These are phyloP conservation scores for Drosophila lacteicornis DNA, from an alignment of 1,140 invertebrate species.

Conservation along the genomic window DNA sequence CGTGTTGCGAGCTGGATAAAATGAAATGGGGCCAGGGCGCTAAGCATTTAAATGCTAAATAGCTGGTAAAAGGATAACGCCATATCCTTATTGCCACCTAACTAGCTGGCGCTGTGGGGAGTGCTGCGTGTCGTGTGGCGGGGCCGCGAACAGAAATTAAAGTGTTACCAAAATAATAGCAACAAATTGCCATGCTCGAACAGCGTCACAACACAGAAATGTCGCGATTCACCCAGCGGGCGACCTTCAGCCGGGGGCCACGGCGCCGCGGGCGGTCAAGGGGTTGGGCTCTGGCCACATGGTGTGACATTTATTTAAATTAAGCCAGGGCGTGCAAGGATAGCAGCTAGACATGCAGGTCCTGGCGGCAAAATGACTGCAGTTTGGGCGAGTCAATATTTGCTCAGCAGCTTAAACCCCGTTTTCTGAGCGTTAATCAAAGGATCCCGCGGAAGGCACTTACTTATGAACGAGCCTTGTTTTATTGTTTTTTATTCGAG, in stretches of 20 bases:
- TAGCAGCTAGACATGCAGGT: constrained; percentile 65
- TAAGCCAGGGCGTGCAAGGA: constrained; percentile 57
- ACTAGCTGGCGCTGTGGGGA: constrained; percentile 58
- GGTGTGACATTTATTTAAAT: constrained; percentile 77
- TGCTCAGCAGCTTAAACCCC: constrained; percentile 6
- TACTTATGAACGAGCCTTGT: constrained; percentile 26
- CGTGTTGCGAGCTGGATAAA: background rate
- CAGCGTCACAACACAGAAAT: constrained; percentile 52
- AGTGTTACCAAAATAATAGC: constrained; percentile 82
- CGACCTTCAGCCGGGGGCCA: constrained; percentile 30
- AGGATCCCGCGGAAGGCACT: constrained; percentile 2
- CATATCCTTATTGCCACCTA: constrained; percentile 75
- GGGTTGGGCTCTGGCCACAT: constrained; percentile 41
- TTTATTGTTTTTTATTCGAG: constrained; percentile 27
- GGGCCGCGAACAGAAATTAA: constrained; percentile 63
- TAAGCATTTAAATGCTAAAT: constrained; percentile 80
- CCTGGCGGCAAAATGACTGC: constrained; percentile 8
- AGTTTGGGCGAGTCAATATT: constrained; percentile 34
- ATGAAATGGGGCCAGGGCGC: constrained; percentile 54
- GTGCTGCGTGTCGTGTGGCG: constrained; percentile 34
- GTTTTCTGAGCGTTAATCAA: constrained; percentile 21
- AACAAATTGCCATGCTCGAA: constrained; percentile 70
- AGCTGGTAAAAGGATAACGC: constrained; percentile 82
- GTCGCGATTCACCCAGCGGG: constrained; percentile 73
- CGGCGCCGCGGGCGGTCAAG: constrained; percentile 36